Evolutionary conservation across 2,888 invertebrate genomes (phyloP), one percentile per base, ranked within the genome.

Genomic region (Cenopis cana): DNA sequence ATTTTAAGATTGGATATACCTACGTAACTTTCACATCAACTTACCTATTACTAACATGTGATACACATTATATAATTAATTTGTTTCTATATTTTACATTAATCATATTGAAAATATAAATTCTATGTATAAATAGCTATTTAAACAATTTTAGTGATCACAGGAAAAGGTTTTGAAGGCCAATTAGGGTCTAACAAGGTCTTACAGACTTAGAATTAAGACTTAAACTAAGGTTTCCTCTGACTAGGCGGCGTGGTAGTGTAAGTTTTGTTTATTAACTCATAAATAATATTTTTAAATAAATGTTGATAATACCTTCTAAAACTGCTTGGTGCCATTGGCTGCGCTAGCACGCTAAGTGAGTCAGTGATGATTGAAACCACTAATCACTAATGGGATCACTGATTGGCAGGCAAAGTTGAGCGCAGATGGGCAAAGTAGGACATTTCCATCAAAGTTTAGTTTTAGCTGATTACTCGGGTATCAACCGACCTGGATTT

Each of bases 131-230:
- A 70, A 70, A 70, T 70, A 65, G 65, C 52, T 70, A 52, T 70
- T 70, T 70, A 70, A 41, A 57, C 24, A 29, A 59, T 64, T 62
- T 11, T 12, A 65, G 65, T 64, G 69, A 70, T 70, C 69, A 70
- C 69, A 70, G 69, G 65, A 70, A 59, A 65, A n/a, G 65, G 65
- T 70, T 54, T 24, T n/a, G 65, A 70, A 65, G 69, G 69, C 69
- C 59, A 70, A 59, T 38, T 64, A 50, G 65, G 69, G 46, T 49
- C 69, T 65, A 70, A 33, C 38, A 57, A 65, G 57, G 52, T 52
- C 50, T 41, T 52, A 65, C 17, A 54, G 54, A 55, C 38, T 24
- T 60, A 62, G n/a, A n/a, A 6, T 46, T 46, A 46, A 8, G 46
- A 46, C n/a, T 46, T 46, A n/a, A 14, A n/a, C 6, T 41, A 46